phyloP scores from a whole-genome alignment of 2,888 invertebrate species.

The Latrodectus elegans region DNA sequence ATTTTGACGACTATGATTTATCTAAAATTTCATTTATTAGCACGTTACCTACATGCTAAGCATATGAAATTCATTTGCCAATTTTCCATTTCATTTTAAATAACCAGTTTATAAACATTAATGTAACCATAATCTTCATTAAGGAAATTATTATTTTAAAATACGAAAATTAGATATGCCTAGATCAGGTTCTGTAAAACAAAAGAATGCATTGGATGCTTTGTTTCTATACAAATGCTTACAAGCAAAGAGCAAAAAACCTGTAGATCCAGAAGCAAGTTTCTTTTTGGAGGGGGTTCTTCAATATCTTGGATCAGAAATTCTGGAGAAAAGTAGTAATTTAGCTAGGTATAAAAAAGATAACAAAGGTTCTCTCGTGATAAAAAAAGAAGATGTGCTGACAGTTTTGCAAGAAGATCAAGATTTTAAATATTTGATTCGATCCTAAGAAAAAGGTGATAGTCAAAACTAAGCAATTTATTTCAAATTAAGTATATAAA shows the following conservation, averaged over 20 bases:
- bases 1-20: too few relatives aligned
- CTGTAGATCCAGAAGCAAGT: slow-evolving; percentile 12
- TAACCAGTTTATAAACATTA: too few relatives aligned
- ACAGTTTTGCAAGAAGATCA: neutral
- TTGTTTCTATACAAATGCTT: slow-evolving; percentile 12
- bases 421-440: neutral
- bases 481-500: too few relatives aligned
- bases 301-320: slow-evolving; percentile 22
- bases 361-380: neutral
- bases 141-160: too few relatives aligned
- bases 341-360: neutral
- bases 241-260: neutral
- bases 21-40: too few relatives aligned
- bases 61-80: too few relatives aligned
- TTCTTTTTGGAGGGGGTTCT: slow-evolving; percentile 22
- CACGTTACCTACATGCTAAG: too few relatives aligned
- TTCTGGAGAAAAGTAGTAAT: slow-evolving; percentile 7
- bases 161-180: neutral
- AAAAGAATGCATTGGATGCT: neutral
- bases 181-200: neutral
- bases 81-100: too few relatives aligned
- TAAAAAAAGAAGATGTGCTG: neutral
- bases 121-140: too few relatives aligned
- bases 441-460: neutral
- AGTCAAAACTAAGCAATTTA: neutral